Evolutionary conservation across 2,888 invertebrate species (phyloP).

Genomic region (Nomada fucata): DNA sequence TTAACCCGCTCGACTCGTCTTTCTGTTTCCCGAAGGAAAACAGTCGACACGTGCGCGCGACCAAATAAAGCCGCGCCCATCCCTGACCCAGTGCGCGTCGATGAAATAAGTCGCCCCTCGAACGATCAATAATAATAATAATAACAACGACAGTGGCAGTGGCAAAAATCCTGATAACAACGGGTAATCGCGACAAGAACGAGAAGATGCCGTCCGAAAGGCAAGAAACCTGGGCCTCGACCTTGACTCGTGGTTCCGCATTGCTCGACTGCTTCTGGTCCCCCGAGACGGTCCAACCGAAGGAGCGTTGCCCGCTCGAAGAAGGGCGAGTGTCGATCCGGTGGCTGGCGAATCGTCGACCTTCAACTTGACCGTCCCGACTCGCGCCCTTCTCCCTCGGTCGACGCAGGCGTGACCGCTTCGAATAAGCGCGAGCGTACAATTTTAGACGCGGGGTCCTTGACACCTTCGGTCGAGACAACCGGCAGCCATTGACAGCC

Average conservation of each 20-base stretch:
- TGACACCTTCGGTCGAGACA: conserved; percentile 69
- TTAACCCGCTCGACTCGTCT: too few species aligned
- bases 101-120: too few species aligned
- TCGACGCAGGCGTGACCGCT: conserved; percentile 45
- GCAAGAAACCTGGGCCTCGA: conserved; percentile 33
- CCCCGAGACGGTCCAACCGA: conserved; percentile 10
- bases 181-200: too few species aligned
- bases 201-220: background rate
- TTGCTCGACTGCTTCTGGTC: conserved; percentile 54
- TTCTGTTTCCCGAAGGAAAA: too few species aligned
- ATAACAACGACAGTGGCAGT: too few species aligned
- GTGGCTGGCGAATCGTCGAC: conserved; percentile 60
- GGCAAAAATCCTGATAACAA: too few species aligned
- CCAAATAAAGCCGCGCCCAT: too few species aligned
- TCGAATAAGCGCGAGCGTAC: conserved; percentile 50
- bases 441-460: conserved; percentile 74
- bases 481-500: conserved; percentile 63
- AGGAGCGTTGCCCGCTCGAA: conserved; percentile 21
- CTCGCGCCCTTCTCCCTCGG: conserved; percentile 63
- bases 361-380: conserved; percentile 80
- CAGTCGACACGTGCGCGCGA: too few species aligned
- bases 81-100: too few species aligned
- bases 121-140: too few species aligned
- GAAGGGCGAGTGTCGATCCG: conserved; percentile 36
- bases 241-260: conserved; percentile 70